Percentiles rank a stretch among this genome's conserved stretches.
Evolutionary conservation across 2,797 vertebrate genomes (phyloP).

Genomic region (Sebastes glaucus): DNA sequence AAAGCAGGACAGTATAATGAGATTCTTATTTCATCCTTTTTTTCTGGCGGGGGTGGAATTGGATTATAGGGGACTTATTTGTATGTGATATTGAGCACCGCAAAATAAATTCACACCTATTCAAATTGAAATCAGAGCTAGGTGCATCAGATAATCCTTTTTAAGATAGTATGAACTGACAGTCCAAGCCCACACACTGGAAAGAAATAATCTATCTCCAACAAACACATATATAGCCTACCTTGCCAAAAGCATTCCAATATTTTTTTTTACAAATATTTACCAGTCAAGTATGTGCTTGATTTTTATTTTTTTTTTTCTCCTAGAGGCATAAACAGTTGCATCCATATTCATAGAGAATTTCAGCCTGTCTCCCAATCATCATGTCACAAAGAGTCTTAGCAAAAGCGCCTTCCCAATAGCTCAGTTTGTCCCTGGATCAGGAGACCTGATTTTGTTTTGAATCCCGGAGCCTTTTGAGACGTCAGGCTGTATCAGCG

Average conservation of each 20-base stretch:
- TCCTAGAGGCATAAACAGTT: constrained; percentile 78
- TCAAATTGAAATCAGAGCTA: constrained; percentile 88
- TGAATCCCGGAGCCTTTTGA: constrained; percentile 78
- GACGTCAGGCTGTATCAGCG: constrained; percentile 78
- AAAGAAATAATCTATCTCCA: constrained; percentile 76
- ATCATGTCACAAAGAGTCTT: constrained; percentile 83
- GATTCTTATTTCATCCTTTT: constrained; percentile 82
- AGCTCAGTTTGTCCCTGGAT: constrained; percentile 80
- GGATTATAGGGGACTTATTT: constrained; percentile 86
- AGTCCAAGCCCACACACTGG: constrained; percentile 80
- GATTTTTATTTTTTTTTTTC: constrained; percentile 53
- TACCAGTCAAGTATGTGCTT: constrained; percentile 77
- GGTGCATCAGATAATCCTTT: constrained; percentile 87
- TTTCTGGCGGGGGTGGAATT: constrained; percentile 81
- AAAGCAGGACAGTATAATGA: constrained; percentile 83
- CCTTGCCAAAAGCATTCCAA: constrained; percentile 72
- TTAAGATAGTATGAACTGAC: constrained; percentile 85
- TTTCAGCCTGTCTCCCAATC: constrained; percentile 79
- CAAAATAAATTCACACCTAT: constrained; percentile 89
- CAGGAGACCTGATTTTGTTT: constrained; percentile 83
- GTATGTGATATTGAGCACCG: constrained; percentile 84
- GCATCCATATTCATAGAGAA: constrained; percentile 86
- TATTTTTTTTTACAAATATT: constrained; percentile 72
- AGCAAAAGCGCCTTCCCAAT: constrained; percentile 79
- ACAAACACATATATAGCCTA: constrained; percentile 71